Evolutionary conservation across 2,888 invertebrate species (phyloP).

Genomic region (Mantis religiosa): DNA sequence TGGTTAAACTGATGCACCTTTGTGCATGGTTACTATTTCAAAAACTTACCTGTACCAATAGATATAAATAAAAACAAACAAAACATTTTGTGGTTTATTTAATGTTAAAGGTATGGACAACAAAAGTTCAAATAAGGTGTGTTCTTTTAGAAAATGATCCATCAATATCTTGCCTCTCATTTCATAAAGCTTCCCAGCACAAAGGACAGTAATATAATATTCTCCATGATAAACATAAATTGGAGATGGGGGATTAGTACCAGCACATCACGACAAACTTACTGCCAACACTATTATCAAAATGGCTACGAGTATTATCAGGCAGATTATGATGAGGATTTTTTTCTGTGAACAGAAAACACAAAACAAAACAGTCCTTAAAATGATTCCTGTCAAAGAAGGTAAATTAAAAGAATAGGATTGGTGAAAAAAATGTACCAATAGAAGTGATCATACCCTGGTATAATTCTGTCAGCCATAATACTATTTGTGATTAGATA

Average conservation of each 20-base stretch:
- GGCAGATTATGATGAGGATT: slow-evolving; percentile 83
- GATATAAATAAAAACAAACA: not conserved
- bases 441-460: not conserved
- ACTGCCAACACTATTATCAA: slow-evolving; percentile 64
- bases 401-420: slow-evolving; percentile 17
- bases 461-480: not conserved
- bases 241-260: slow-evolving; percentile 15
- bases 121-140: not conserved
- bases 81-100: not conserved
- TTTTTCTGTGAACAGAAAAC: slow-evolving; percentile 70
- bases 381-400: slow-evolving; percentile 18
- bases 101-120: not conserved
- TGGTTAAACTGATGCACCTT: not conserved
- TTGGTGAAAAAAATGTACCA: not conserved
- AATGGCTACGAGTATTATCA: slow-evolving; percentile 71
- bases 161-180: not conserved
- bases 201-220: not conserved
- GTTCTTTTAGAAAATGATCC: not conserved
- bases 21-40: not conserved
- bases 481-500: no score
- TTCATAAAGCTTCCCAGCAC: slow-evolving; percentile 11
- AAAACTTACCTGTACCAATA: not conserved
- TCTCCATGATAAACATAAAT: not conserved
- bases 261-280: slow-evolving; percentile 37
- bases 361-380: slow-evolving; percentile 31